Evolutionary conservation across 2,888 invertebrate genomes (phyloP).

Genomic region (Melangyna quadrimaculata): DNA sequence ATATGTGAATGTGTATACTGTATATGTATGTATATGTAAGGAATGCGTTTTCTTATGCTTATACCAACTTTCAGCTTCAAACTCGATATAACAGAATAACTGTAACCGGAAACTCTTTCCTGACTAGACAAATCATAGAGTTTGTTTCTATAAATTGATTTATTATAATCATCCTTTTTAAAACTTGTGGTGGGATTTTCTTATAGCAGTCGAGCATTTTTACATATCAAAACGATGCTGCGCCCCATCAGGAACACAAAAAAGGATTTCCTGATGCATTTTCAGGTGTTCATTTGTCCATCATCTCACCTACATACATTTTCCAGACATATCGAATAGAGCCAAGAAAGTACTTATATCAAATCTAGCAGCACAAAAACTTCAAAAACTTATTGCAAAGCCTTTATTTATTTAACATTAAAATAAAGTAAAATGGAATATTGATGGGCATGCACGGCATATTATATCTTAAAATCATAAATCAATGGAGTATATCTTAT

Average conservation of each 20-base stretch:
- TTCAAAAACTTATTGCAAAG: background rate
- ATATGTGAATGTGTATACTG: no score
- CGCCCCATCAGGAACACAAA: background rate
- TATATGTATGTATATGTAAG: no score
- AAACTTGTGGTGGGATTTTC: no score
- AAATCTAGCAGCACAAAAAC: background rate
- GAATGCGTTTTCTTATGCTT: no score
- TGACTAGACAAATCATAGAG: no score
- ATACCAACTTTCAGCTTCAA: no score
- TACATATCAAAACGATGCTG: background rate
- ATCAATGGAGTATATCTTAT: constrained; percentile 42
- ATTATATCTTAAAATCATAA: constrained; percentile 33
- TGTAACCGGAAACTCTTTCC: no score
- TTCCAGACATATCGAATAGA: background rate
- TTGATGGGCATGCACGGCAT: constrained; percentile 49
- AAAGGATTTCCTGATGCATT: background rate
- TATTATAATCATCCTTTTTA: no score
- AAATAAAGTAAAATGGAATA: constrained; percentile 14
- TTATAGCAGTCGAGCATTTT: no score
- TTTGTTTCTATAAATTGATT: no score
- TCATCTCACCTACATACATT: background rate
- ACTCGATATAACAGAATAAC: no score
- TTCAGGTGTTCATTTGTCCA: background rate
- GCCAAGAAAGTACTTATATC: background rate
- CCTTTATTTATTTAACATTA: background rate